A percentile compares a stretch with the other conserved stretches of the same genome.
phyloP scores from a whole-genome alignment of 1,140 invertebrate genomes.

The Gonioctena quinquepunctata region DNA sequence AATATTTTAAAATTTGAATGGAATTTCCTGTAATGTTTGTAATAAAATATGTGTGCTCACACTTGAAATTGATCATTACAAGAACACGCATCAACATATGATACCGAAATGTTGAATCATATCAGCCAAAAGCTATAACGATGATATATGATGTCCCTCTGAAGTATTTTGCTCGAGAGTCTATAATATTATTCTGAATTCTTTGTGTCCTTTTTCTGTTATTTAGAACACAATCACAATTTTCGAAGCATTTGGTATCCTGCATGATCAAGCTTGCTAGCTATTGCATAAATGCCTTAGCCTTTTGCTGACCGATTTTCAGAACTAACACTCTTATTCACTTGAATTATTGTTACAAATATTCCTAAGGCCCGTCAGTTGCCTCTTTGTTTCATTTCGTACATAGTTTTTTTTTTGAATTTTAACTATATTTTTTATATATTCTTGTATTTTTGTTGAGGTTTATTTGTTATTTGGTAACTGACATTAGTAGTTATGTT shows the following conservation, averaged over 20 bases:
- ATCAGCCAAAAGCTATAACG: too few species aligned
- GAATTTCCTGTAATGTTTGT: too few species aligned
- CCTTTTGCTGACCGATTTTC: constrained; percentile 31
- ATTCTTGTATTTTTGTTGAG: constrained; percentile 43
- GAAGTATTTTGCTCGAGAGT: too few species aligned
- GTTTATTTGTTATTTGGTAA: constrained; percentile 44
- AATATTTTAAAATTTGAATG: too few species aligned
- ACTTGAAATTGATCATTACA: too few species aligned
- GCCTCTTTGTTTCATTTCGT: constrained; percentile 27
- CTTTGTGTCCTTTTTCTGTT: too few species aligned
- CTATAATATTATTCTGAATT: too few species aligned
- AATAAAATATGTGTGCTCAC: too few species aligned
- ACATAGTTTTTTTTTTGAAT: constrained; percentile 35
- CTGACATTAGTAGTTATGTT: constrained; percentile 41
- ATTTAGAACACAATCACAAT: too few species aligned
- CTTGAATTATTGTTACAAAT: constrained; percentile 27
- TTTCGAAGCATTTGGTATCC: not conserved
- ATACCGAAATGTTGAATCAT: too few species aligned
- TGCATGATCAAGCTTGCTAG: constrained; percentile 35
- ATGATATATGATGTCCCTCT: too few species aligned
- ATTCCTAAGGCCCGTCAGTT: constrained; percentile 40
- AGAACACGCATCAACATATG: too few species aligned
- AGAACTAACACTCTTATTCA: constrained; percentile 37
- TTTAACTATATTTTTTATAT: constrained; percentile 47
- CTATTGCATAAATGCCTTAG: constrained; percentile 37